Conservation (phyloP, 1,140 invertebrate genomes). For the Drosophila kurseongensis region DNA sequence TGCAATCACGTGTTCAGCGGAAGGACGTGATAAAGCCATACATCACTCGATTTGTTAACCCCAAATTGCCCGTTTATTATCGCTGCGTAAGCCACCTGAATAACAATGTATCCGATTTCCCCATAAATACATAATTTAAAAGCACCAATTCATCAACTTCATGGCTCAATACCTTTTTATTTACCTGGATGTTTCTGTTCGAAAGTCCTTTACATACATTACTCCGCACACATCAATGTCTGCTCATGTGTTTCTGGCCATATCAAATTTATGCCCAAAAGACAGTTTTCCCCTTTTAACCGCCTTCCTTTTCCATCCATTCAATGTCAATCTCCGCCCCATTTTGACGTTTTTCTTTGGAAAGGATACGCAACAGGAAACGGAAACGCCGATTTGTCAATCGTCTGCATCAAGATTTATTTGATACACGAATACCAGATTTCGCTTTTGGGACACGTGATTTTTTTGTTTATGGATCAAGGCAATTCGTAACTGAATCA, state of each 20-base stretch:
- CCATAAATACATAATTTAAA: slow-evolving; percentile 58
- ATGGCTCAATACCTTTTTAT: slow-evolving; percentile 57
- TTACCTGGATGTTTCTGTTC: slow-evolving; percentile 43
- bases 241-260: not conserved
- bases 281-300: not conserved
- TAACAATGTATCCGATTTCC: slow-evolving; percentile 25
- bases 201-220: slow-evolving; percentile 16
- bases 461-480: slow-evolving; percentile 19
- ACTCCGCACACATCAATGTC: slow-evolving; percentile 5
- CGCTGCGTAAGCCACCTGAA: slow-evolving; percentile 36
- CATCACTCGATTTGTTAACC: slow-evolving; percentile 54
- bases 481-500: slow-evolving; percentile 17
- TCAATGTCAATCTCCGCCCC: slow-evolving; percentile 24
- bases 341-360: slow-evolving; percentile 19
- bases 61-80: slow-evolving; percentile 58
- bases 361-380: slow-evolving; percentile 40
- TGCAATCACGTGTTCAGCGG: slow-evolving; percentile 26
- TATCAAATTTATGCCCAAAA: slow-evolving; percentile 48
- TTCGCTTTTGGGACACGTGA: slow-evolving; percentile 23
- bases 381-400: slow-evolving; percentile 58
- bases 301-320: slow-evolving; percentile 7
- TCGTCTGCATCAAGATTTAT: slow-evolving; percentile 52
- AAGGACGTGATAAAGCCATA: slow-evolving; percentile 41
- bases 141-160: slow-evolving; percentile 56
- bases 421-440: slow-evolving; percentile 37